Evolutionary conservation across 2,888 invertebrate genomes (phyloP), one percentile per base, ranked within the genome.

Genomic region (Drosophila cracens): DNA sequence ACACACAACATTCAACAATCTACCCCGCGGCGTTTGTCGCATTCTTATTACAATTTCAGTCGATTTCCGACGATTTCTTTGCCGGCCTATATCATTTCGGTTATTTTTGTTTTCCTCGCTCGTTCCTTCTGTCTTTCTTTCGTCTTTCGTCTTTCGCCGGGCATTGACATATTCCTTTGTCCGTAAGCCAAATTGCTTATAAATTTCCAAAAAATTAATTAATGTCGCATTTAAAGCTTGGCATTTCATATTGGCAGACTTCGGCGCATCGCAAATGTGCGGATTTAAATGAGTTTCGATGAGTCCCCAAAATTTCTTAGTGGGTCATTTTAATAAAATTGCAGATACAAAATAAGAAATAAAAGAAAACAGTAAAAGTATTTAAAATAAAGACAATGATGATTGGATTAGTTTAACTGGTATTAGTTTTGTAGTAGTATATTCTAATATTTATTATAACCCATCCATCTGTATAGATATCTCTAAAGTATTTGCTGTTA

Each of bases 11-110:
- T 43, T 53, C 48, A 58, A 74, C 38, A 58, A 74, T 69, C 70
- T 66, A 74, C 81, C 86, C 86, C 68, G 87, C 75, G 64, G 86
- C 43, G 83, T 74, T 81, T 83, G 83, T 83, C 83, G 86, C 72
- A 70, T 74, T 81, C 77, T 81, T 65, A 73, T 72, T 70, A 82
- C 75, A 79, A 68, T 72, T 68, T 76, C 74, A 58, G 74, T 79
- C 79, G 78, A 75, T 69, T 60, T 73, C 52, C 36, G 43, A 54
- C 75, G 70, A 71, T 81, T 73, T 77, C 81, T 71, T 80, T 63
- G 49, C 75, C 73, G 53, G 70, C 73, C 78, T 69, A 70, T 81
- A 78, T 80, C 76, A 71, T 80, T 66, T 56, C 53, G 36, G 51
- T 43, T 54, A 34, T 61, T 65, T 63, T 48, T 59, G 27, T 64